A percentile compares a stretch with the other conserved stretches of the same genome.
phyloP scores from a whole-genome alignment of 1,140 invertebrate species.

The Eriosoma lanigerum region DNA sequence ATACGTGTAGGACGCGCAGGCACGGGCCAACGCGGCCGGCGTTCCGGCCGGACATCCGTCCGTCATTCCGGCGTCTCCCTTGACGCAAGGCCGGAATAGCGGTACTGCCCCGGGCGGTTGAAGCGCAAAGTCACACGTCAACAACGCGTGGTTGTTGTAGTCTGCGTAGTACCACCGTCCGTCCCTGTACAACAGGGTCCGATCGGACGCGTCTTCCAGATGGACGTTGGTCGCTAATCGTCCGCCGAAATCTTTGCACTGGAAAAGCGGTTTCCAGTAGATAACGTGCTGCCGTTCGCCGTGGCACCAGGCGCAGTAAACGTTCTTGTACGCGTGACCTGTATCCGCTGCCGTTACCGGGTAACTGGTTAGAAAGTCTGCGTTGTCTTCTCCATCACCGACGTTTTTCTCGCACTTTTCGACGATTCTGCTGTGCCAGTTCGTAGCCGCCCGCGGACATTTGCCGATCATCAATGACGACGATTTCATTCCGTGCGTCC shows the following conservation, averaged over 20 bases:
- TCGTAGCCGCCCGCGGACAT: neutral
- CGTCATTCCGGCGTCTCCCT: neutral
- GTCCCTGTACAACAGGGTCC: neutral
- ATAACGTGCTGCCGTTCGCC: neutral
- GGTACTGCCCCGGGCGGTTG: neutral
- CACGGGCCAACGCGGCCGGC: neutral
- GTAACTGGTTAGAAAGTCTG: neutral
- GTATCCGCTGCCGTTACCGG: neutral
- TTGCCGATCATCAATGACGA: neutral
- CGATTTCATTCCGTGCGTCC: fast-evolving
- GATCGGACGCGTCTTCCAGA: neutral
- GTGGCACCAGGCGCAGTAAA: constrained; percentile 32
- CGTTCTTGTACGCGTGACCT: neutral
- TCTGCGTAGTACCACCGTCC: constrained; percentile 21
- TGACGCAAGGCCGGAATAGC: neutral
- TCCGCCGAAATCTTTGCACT: neutral
- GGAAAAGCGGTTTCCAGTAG: constrained; percentile 32
- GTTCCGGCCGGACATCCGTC: constrained; percentile 15
- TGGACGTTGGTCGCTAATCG: neutral
- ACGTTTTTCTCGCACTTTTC: neutral
- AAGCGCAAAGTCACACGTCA: neutral
- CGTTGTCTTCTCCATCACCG: too few relatives aligned
- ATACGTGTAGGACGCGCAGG: neutral
- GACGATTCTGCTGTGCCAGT: neutral
- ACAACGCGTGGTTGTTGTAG: neutral